Evolutionary conservation across 1,140 invertebrate species (phyloP).

Genomic region (Neodiprion fabricii): DNA sequence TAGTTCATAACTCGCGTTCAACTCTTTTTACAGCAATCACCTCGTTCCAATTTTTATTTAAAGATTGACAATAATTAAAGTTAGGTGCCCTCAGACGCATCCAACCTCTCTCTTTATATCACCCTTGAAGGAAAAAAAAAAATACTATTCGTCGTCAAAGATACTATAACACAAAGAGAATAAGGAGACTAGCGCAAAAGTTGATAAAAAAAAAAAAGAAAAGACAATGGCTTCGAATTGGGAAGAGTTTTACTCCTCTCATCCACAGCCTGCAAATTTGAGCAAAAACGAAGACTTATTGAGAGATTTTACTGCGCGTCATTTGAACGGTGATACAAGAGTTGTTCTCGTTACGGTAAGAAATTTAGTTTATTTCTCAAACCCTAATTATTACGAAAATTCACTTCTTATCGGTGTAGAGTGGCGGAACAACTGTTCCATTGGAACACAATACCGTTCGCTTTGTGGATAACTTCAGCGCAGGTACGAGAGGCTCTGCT

Average conservation of each 20-base stretch:
- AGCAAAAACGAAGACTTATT: slow-evolving; percentile 73
- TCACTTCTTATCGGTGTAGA: slow-evolving; percentile 61
- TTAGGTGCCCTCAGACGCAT: too few species aligned
- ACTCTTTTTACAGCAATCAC: too few species aligned
- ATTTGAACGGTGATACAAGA: slow-evolving; percentile 68
- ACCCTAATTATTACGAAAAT: slow-evolving; percentile 37
- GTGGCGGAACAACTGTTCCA: slow-evolving; percentile 95
- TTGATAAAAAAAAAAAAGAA: slow-evolving; percentile 12
- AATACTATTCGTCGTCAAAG: neutral
- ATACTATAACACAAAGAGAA: too few species aligned
- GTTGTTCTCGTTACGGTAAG: slow-evolving; percentile 81
- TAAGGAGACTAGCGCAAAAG: neutral
- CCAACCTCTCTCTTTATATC: neutral
- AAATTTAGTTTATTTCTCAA: neutral
- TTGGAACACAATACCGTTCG: slow-evolving; percentile 96
- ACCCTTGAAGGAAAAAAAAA: neutral
- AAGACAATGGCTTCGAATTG: slow-evolving; percentile 65
- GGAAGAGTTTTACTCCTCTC: slow-evolving; percentile 82
- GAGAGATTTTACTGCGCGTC: slow-evolving; percentile 73
- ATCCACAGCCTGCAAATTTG: slow-evolving; percentile 76
- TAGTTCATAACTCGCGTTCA: too few species aligned
- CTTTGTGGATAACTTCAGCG: slow-evolving; percentile 98
- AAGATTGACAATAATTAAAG: too few species aligned
- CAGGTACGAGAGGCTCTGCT: slow-evolving; percentile 90
- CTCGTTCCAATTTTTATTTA: too few species aligned